Evolutionary conservation across 2,888 invertebrate genomes (phyloP).

Genomic region (Esperia sulphurella): DNA sequence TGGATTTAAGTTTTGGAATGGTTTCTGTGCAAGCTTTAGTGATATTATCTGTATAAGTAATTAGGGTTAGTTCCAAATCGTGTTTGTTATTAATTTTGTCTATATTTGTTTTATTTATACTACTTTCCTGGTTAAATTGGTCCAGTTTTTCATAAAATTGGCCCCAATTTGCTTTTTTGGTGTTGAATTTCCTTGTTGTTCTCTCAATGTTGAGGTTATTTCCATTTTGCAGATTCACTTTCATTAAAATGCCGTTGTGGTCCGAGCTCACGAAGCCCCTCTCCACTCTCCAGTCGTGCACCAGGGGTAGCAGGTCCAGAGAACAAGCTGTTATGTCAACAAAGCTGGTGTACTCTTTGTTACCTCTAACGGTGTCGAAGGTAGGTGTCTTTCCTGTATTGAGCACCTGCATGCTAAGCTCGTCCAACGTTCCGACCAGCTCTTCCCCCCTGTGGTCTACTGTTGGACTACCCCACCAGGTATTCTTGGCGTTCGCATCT

Average conservation of each 20-base stretch:
- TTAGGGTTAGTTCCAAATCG: conserved; percentile 3
- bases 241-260: conserved; percentile 6
- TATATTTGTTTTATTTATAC: conserved; percentile 1
- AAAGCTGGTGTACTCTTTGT: neutral
- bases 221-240: neutral
- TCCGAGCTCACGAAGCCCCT: conserved; percentile 5
- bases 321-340: conserved; percentile 11
- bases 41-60: neutral
- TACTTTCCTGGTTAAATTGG: neutral
- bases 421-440: too few relatives aligned
- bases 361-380: neutral
- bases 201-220: neutral
- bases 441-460: too few relatives aligned
- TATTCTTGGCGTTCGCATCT: too few relatives aligned
- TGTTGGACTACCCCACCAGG: too few relatives aligned
- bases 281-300: conserved; percentile 8
- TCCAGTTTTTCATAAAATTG: conserved; percentile 4
- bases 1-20: neutral
- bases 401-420: too few relatives aligned
- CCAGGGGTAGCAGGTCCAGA: neutral
- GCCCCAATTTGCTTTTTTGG: conserved; percentile 6
- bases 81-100: conserved; percentile 2
- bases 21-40: neutral
- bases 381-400: too few relatives aligned
- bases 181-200: conserved; percentile 8